Base-by-base conservation (phyloP, 2,797 vertebrate species). In the Manis javanica region DNA sequence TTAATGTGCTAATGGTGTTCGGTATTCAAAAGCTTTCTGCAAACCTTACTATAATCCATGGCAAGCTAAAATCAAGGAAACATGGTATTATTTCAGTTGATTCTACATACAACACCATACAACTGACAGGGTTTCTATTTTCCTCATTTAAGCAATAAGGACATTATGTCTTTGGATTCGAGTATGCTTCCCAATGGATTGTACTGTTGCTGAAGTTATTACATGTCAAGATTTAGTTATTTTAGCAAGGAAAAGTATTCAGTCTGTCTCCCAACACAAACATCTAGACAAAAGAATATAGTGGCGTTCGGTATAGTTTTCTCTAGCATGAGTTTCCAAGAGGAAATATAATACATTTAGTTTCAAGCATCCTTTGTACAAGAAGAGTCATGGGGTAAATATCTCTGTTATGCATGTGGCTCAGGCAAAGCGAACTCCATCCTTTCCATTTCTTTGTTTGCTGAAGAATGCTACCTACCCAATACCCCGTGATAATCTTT, bases 401-500 rank as follows among this genome's bases (percentile, higher is more conserved):
- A 19, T 12, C 31, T 51, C 19, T 3, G 46, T n/a, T 3, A 26
- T 34, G 26, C 7, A 0, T 37, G 83, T 23, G 59, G 53, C 12
- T 13, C 42, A 21, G 46, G 78, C 68, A 77, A n/a, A 92, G 63
- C 49, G 7, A 94, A 59, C 85, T 78, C 85, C 57, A 61, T 86
- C 55, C 29, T 92, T 90, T 55, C 59, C 39, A n/a, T 91, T 85
- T 75, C 92, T 96, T 97, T 92, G 96, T 98, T 94, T 91, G 91
- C 90, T 1, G 19, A 85, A 81, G 74, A 75, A 75, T 4, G 15
- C 46, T 63, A 51, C 89, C 93, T 87, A 90, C 85, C 92, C 93
- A 96, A 89, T 85, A 95, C 61, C 55, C 84, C 29, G 8, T 86
- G 92, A 83, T 97, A 96, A 93, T 97, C 97, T 95, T 90, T 95